These are phyloP conservation scores for Liolophura sinensis DNA, from an alignment of 1,140 invertebrate species.

Conservation along the genomic window DNA sequence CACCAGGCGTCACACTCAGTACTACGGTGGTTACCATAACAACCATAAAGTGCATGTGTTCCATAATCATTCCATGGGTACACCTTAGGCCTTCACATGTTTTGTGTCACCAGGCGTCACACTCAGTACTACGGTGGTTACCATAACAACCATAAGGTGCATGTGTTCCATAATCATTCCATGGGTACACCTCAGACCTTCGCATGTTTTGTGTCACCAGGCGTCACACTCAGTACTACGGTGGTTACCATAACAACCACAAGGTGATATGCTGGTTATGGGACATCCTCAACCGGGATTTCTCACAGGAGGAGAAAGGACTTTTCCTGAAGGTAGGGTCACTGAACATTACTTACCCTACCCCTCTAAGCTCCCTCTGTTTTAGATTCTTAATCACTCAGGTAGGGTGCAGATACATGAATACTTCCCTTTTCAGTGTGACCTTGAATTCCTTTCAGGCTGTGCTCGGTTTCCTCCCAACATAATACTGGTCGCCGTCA, in stretches of 20 bases:
- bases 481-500: too few relatives aligned
- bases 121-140: conserved; percentile 99
- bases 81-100: too few relatives aligned
- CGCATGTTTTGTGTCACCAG: conserved; percentile 44
- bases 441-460: too few relatives aligned
- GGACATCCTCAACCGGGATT: conserved; percentile 97
- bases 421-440: too few relatives aligned
- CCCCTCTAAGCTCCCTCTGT: too few relatives aligned
- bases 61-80: too few relatives aligned
- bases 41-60: conserved; percentile 95
- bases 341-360: not conserved
- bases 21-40: conserved; percentile 99
- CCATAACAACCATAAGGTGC: conserved; percentile 96
- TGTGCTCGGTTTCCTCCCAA: too few relatives aligned
- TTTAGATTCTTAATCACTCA: too few relatives aligned
- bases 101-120: conserved; percentile 76
- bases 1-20: conserved; percentile 88
- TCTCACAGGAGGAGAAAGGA: conserved; percentile 85
- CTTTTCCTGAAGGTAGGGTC: conserved; percentile 82
- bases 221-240: conserved; percentile 96
- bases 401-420: too few relatives aligned
- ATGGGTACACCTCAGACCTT: too few relatives aligned
- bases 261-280: conserved; percentile 97
- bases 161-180: too few relatives aligned
- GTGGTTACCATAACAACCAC: conserved; percentile 98